A percentile compares a stretch with the other conserved stretches of the same genome.
phyloP scores from a whole-genome alignment of 2,113 vertebrate genomes.

The Caretta caretta region DNA sequence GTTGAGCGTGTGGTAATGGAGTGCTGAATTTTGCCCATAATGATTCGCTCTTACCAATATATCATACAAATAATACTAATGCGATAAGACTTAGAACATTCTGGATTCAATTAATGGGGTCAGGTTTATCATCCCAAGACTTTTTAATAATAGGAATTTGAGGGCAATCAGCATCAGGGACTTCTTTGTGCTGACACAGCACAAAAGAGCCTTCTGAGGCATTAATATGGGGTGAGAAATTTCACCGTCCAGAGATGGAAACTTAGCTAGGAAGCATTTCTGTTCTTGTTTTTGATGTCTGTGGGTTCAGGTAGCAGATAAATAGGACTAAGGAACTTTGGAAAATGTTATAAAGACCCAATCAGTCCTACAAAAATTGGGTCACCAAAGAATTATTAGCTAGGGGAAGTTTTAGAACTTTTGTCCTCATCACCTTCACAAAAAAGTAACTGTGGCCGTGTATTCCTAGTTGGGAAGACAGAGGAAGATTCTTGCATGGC shows the following conservation, averaged over 20 bases:
- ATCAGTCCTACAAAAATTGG: conserved; percentile 24
- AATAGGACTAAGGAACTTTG: conserved; percentile 18
- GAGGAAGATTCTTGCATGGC: neutral
- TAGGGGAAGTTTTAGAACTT: conserved; percentile 27
- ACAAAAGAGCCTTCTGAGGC: conserved; percentile 8
- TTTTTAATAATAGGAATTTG: neutral
- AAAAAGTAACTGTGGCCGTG: neutral
- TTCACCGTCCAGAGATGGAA: conserved; percentile 10
- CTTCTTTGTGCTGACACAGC: neutral
- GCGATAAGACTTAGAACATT: neutral
- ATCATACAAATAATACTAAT: neutral
- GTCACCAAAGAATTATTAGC: conserved; percentile 39
- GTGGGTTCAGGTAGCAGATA: conserved; percentile 41
- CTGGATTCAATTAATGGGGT: neutral
- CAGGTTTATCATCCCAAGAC: neutral
- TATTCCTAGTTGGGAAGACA: neutral
- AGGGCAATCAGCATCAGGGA: neutral
- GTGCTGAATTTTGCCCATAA: neutral
- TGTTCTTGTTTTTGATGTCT: neutral
- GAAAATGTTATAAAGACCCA: neutral
- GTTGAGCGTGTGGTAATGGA: neutral
- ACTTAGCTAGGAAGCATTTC: conserved; percentile 29
- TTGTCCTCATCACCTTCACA: conserved; percentile 44
- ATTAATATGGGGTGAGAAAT: conserved; percentile 18
- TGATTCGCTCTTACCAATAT: neutral